Evolutionary conservation across 2,797 vertebrate genomes (phyloP).

Genomic region (Psittacula derbiana): DNA sequence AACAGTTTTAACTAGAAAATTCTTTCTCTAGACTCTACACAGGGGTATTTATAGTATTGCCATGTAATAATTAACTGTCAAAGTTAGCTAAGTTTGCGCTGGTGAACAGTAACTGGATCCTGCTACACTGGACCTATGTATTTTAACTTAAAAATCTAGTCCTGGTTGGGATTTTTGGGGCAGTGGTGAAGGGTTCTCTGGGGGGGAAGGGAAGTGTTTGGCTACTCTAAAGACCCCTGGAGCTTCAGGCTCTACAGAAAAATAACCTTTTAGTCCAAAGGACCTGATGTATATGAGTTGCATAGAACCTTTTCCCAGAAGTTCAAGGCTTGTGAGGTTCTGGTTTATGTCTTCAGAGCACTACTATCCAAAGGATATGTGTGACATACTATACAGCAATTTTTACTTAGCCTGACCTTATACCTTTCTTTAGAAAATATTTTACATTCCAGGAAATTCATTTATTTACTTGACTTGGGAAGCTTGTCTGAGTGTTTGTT

Average conservation of each 20-base stretch:
- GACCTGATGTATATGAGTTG: background rate
- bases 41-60: background rate
- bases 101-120: background rate
- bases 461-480: background rate
- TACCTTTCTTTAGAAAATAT: background rate
- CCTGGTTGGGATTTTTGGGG: background rate
- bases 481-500: background rate
- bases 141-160: background rate
- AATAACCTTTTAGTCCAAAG: background rate
- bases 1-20: background rate
- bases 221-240: background rate
- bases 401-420: background rate
- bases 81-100: background rate
- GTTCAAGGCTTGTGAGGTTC: background rate
- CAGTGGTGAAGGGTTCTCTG: fast-evolving
- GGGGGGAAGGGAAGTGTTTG: background rate
- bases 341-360: background rate
- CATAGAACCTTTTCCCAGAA: background rate
- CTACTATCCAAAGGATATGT: background rate
- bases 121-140: background rate
- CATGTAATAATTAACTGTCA: background rate
- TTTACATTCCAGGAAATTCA: background rate
- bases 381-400: background rate
- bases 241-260: background rate
- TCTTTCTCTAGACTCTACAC: background rate